A percentile compares a stretch with the other conserved stretches of the same genome.
Conservation (phyloP, 2,113 vertebrate species). For the Phoenicopterus ruber region DNA sequence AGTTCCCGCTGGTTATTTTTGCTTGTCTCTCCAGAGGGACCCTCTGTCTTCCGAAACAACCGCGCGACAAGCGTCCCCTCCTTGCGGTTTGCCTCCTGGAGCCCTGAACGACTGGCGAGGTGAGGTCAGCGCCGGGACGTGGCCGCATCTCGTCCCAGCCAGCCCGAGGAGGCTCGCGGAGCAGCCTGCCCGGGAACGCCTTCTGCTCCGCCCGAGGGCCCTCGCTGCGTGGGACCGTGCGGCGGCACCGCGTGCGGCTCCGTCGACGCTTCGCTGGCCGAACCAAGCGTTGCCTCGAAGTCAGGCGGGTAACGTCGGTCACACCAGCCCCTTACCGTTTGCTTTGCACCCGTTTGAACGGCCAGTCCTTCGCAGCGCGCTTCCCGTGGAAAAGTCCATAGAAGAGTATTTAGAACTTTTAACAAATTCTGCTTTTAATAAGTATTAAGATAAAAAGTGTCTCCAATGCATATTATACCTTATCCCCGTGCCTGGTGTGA, state of each 20-base stretch:
- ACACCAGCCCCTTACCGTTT: not conserved
- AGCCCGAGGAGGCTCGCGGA: too few species aligned
- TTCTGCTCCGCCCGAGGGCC: not conserved
- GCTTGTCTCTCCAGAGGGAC: not conserved
- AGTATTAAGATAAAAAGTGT: not conserved
- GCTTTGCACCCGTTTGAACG: not conserved
- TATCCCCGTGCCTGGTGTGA: not conserved
- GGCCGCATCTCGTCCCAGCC: not conserved
- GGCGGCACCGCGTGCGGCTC: not conserved
- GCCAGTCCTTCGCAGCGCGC: not conserved
- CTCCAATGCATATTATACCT: not conserved
- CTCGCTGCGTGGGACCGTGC: not conserved
- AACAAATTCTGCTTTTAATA: not conserved
- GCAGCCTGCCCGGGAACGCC: not conserved
- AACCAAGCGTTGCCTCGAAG: not conserved
- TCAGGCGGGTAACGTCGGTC: not conserved
- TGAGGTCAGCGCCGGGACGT: not conserved
- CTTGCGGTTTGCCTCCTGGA: slow-evolving; percentile 9
- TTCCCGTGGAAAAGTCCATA: not conserved
- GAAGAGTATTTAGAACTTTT: not conserved
- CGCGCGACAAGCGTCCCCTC: not conserved
- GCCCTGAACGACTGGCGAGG: not conserved
- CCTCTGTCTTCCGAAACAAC: not conserved
- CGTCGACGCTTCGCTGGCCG: not conserved
- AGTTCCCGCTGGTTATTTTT: not conserved